These are phyloP conservation scores for Caerostris darwini DNA, from an alignment of 1,140 invertebrate species.

Conservation along the genomic window DNA sequence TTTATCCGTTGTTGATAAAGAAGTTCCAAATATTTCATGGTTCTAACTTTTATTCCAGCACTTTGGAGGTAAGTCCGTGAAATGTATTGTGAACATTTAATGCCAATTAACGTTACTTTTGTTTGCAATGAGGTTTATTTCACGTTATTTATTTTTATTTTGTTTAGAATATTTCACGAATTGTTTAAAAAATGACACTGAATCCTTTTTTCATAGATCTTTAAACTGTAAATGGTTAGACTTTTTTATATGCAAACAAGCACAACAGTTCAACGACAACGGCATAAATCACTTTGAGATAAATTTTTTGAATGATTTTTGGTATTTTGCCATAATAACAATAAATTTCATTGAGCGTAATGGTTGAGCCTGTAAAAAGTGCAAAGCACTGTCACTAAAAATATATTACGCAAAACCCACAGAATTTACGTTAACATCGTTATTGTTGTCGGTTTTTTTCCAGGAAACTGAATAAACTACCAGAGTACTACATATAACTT, in stretches of 20 bases:
- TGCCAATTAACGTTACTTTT: no score
- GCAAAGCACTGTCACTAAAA: not conserved
- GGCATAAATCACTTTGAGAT: not conserved
- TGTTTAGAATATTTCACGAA: no score
- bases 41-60: slow-evolving; percentile 3
- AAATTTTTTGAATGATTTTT: not conserved
- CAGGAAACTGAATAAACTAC: not conserved
- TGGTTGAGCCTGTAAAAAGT: not conserved
- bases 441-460: not conserved
- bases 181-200: no score
- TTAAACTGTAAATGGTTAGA: no score
- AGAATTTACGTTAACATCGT: not conserved
- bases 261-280: no score
- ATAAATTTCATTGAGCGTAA: not conserved
- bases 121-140: no score
- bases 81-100: no score
- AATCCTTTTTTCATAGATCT: no score
- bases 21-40: slow-evolving; percentile 31
- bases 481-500: not conserved
- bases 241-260: no score
- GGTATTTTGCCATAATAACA: not conserved
- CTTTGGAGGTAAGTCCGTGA: not conserved
- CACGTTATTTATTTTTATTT: no score
- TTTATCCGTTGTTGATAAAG: slow-evolving; percentile 6
- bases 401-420: slow-evolving; percentile 19